A percentile compares a stretch with the other conserved stretches of the same genome.
Conservation (phyloP, 64 coral and sea anemone genomes). For the Montipora foliosa region DNA sequence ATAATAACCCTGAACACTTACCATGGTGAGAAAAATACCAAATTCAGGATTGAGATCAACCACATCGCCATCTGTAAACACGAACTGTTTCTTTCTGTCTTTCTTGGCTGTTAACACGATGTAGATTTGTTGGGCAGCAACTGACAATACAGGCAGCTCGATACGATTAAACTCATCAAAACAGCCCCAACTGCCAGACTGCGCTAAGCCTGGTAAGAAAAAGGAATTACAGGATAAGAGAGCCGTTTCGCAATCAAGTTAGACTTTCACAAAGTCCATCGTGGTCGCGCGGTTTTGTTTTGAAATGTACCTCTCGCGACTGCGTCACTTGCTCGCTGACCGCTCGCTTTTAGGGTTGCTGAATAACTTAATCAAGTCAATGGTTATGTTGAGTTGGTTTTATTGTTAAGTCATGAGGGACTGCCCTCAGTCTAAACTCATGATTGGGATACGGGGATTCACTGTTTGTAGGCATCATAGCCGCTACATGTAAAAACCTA, state of each 20-base stretch:
- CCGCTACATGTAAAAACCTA: no score
- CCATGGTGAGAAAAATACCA: constrained; percentile 97
- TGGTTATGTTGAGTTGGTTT: no score
- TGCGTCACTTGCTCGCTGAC: no score
- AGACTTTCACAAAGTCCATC: neutral
- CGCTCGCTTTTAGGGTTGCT: no score
- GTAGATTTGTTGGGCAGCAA: constrained; percentile 96
- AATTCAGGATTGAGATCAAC: constrained; percentile 96
- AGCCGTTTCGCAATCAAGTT: neutral
- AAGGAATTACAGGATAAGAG: neutral
- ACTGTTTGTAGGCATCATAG: no score
- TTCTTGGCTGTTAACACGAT: constrained; percentile 94
- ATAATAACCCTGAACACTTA: constrained; percentile 8
- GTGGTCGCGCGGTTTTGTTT: no score
- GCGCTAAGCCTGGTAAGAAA: constrained; percentile 70
- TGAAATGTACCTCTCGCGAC: no score
- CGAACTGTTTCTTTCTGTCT: constrained; percentile 93
- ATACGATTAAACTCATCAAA: constrained; percentile 99
- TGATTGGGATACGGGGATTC: no score
- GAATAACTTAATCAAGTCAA: no score
- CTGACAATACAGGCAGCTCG: constrained; percentile 95
- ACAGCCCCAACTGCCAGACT: constrained; percentile 96
- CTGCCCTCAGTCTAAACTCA: no score
- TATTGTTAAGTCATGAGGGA: neutral
- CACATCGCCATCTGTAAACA: constrained; percentile 95